These are phyloP conservation scores for Prionailurus bengalensis DNA, from an alignment of 2,113 vertebrate species.

Conservation along the genomic window DNA sequence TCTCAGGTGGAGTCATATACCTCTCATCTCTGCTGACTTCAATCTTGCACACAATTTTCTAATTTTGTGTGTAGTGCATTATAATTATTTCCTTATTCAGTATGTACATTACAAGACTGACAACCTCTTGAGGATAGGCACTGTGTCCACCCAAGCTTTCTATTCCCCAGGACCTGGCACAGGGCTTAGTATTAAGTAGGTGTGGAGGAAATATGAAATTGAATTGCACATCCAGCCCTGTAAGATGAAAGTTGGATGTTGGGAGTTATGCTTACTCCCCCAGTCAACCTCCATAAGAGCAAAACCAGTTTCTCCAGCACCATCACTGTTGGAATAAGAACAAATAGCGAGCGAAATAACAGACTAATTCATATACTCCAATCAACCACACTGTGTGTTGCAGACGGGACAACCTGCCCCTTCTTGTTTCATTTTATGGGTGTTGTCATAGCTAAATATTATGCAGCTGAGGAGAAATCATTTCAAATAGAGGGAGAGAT, in stretches of 20 bases:
- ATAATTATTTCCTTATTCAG: neutral
- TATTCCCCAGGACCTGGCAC: neutral
- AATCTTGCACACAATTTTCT: neutral
- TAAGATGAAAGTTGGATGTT: neutral
- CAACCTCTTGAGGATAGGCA: neutral
- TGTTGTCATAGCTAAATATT: conserved; percentile 73
- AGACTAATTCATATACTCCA: conserved; percentile 28
- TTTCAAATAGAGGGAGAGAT: conserved; percentile 49
- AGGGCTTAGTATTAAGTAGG: neutral
- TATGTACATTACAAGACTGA: neutral
- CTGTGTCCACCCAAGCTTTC: neutral
- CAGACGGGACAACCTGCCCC: conserved; percentile 73
- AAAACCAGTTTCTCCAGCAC: neutral
- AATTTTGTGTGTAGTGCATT: neutral
- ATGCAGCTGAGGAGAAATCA: conserved; percentile 75
- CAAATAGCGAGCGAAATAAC: conserved; percentile 1
- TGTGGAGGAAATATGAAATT: neutral
- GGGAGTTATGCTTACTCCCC: neutral
- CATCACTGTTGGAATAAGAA: neutral
- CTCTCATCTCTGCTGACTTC: neutral
- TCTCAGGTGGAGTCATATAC: neutral
- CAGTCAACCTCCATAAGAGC: neutral
- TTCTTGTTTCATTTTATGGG: conserved; percentile 77
- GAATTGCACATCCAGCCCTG: neutral
- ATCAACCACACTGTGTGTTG: conserved; percentile 24